These are phyloP conservation scores for Eremobia ochroleuca DNA, from an alignment of 2,888 invertebrate species.

Conservation along the genomic window DNA sequence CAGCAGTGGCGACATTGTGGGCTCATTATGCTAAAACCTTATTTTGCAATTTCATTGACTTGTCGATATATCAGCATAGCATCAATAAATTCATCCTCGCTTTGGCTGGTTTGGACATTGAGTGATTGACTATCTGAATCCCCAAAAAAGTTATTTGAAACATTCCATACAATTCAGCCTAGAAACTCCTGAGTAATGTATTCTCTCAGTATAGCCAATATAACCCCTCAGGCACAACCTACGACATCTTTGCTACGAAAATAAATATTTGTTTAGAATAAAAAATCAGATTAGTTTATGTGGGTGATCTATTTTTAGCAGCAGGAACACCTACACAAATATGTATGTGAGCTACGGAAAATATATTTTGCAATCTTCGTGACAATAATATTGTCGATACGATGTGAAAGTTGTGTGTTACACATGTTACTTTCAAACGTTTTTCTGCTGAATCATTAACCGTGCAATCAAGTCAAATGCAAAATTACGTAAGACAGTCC, in stretches of 20 bases:
- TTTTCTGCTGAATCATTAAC: neutral
- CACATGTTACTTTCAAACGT: neutral
- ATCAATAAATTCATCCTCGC: neutral
- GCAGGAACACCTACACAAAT: neutral
- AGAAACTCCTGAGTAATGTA: neutral
- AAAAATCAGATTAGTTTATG: neutral
- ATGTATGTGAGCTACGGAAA: neutral
- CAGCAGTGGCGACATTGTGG: neutral
- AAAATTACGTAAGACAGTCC: neutral
- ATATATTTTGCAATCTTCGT: neutral
- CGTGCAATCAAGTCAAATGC: neutral
- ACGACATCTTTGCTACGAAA: neutral
- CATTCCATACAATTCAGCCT: neutral
- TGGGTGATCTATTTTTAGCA: conserved; percentile 31
- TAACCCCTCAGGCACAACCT: neutral
- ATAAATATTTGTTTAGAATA: conserved; percentile 1
- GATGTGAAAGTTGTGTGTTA: neutral
- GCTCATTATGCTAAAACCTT: neutral
- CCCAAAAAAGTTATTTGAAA: neutral
- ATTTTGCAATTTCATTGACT: neutral
- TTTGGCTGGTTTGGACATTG: neutral
- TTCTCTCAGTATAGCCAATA: neutral
- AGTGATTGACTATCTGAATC: neutral
- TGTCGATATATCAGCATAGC: neutral
- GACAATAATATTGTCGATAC: neutral